Base-by-base conservation (phyloP, 2,888 invertebrate species). In the Hemistola chrysoprasaria region DNA sequence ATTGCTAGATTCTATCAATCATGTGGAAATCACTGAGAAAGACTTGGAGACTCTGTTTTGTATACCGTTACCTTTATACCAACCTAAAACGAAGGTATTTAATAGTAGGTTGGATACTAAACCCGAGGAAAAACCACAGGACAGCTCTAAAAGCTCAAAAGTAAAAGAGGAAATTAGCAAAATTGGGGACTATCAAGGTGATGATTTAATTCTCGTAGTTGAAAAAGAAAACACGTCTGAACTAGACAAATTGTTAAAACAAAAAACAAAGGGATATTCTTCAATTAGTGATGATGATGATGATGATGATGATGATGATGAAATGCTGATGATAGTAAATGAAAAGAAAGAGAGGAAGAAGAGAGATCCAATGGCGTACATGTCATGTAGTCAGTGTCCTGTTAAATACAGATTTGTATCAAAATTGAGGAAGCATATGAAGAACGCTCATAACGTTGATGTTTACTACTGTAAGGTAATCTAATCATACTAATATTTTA, bases 381-480 rank as follows among this genome's bases (percentile, higher is more conserved):
- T 66, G 24, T 53, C 60, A 1, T 88, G 87, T 37, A 71, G 65
- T 8, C 53, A 57, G 8, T 88, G 87, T 47, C 77, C 84, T 0
- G 67, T 80, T 0, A 71, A 71, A 28, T 87, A 86, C 32, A 74
- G 82, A 44, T 86, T 86, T 62, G 51, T 77, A 9, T 62, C 80
- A 0, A 85, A 81, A 56, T 49, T 87, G 21, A 80, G 76, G 23
- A 68, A 73, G 4, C 87, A 88, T 40, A 81, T 83, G 79, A 78
- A 73, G 56, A 34, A 23, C 1, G 71, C 67, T n/a, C 87, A 88
- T 62, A 57, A 71, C 33, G 53, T 77, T 28, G 63, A 67, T 41
- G 53, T 86, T 2, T 80, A 67, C 55, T 60, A 78, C 35, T 88
- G 87, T 59, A 78, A 80, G 75, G 87, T 87, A 4, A 16, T n/a